Conservation (phyloP, 2,888 invertebrate genomes). For the Gryllus longicercus region DNA sequence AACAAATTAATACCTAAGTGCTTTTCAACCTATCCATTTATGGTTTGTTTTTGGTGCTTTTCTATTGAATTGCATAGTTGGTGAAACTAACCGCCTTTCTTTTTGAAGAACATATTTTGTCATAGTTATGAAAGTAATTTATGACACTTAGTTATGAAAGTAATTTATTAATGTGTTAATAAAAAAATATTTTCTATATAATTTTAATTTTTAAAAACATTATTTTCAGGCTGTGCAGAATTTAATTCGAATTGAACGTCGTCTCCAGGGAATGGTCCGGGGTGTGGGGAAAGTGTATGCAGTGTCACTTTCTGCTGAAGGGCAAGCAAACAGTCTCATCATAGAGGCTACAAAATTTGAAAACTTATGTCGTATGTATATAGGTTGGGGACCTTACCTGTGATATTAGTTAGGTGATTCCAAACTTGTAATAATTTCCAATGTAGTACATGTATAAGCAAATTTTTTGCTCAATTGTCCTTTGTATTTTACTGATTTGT, state of each 20-base stretch:
- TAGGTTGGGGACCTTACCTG: conserved; percentile 87
- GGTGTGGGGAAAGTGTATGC: conserved; percentile 60
- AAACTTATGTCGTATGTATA: conserved; percentile 92
- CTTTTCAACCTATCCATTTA: too few relatives aligned
- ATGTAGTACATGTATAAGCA: neutral
- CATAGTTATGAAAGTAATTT: too few relatives aligned
- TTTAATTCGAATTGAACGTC: conserved; percentile 76
- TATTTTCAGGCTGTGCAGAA: conserved; percentile 68
- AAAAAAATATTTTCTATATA: too few relatives aligned
- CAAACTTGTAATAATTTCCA: neutral
- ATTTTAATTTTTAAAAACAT: neutral
- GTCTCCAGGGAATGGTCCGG: conserved; percentile 75
- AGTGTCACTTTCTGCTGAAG: conserved; percentile 82
- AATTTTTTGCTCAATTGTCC: too few relatives aligned
- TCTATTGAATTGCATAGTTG: too few relatives aligned
- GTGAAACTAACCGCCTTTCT: too few relatives aligned
- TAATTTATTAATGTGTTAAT: too few relatives aligned
- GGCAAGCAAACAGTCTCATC: conserved; percentile 90
- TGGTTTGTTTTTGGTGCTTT: too few relatives aligned
- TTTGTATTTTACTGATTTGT: too few relatives aligned
- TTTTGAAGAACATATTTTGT: too few relatives aligned
- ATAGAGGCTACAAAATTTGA: conserved; percentile 83
- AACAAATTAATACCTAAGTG: too few relatives aligned
- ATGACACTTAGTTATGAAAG: too few relatives aligned
- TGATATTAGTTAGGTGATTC: conserved; percentile 18